Evolutionary conservation across 1,140 invertebrate genomes (phyloP), one percentile per base, ranked within the genome.

Genomic region (Portunus trituberculatus): DNA sequence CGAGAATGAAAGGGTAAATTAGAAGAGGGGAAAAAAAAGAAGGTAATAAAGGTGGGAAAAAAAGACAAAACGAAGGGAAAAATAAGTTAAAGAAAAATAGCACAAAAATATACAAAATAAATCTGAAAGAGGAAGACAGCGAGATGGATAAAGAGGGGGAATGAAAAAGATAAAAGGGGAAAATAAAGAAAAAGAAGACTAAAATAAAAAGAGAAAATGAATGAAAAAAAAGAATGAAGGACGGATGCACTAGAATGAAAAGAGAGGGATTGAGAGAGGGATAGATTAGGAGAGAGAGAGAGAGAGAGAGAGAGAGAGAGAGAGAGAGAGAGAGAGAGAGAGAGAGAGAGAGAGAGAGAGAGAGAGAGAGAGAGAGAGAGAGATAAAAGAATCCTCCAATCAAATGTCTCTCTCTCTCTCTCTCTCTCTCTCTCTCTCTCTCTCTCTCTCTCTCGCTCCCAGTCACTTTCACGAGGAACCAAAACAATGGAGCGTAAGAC

Each of bases 261-360:
- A 14, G 48, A 52, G 48, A 52, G 48, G 14, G 48, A 59, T 12
- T 14, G 52, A 86, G 83, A 29, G 28, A 86, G 83, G n/a, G 32
- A 86, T 10, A 31, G 83, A 86, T 10, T 25, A 25, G 20, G 83
- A 84, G 83, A 28, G n/a, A 84, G 83, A 20, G 31, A 84, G 31
- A 84, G 83, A 84, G 83, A 84, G 83, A 84, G 83, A 86, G 83
- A 16, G 32, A 90, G 89, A 46, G n/a, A 91, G 39, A 86, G 12
- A 86, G n/a, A 31, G n/a, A 86, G 14, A 86, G 14, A 29, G 28
- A 86, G 83, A 86, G 83, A 20, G 52, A 59, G 10, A 14, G 52
- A 20, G 52, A 59, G 10, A 14, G 52, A 20, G 12, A 59, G 52
- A 59, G 16, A 59, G n/a, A 86, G 14, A 86, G 14, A 29, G 28